Conservation (phyloP, 2,888 invertebrate genomes). For the Ectobius pallidus region DNA sequence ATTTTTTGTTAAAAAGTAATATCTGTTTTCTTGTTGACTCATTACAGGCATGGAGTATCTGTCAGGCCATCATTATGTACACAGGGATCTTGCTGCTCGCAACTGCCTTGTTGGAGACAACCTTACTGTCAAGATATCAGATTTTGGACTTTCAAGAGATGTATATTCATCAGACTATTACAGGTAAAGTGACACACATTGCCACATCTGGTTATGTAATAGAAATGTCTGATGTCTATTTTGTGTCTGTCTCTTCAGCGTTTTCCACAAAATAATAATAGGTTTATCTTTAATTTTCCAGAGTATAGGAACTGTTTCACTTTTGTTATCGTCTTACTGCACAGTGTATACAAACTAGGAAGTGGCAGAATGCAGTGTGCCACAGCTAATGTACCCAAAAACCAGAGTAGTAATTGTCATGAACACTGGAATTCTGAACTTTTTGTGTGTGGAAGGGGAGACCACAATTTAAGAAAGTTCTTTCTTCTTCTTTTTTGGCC, state of each 20-base stretch:
- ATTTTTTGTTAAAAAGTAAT: neutral
- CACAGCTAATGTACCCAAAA: too few species aligned
- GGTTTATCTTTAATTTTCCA: neutral
- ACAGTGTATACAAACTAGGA: too few species aligned
- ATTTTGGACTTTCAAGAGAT: constrained; percentile 93
- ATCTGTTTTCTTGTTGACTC: neutral
- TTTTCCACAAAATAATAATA: neutral
- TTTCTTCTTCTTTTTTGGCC: too few species aligned
- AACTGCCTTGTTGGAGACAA: constrained; percentile 96
- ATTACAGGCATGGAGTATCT: constrained; percentile 81
- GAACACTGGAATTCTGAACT: too few species aligned
- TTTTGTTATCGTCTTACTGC: too few species aligned
- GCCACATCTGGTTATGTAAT: too few species aligned
- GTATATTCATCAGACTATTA: constrained; percentile 95
- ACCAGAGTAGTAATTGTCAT: too few species aligned
- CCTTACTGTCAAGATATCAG: constrained; percentile 94
- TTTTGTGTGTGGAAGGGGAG: too few species aligned
- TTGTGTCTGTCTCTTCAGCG: neutral
- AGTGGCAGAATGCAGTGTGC: too few species aligned
- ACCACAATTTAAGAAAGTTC: too few species aligned
- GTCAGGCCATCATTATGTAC: constrained; percentile 93
- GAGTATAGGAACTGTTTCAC: too few species aligned
- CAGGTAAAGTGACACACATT: constrained; percentile 57
- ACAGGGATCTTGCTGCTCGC: constrained; percentile 93
- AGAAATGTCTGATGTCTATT: neutral